phyloP scores from a whole-genome alignment of 2,113 vertebrate genomes.

The Eulemur macaco region DNA sequence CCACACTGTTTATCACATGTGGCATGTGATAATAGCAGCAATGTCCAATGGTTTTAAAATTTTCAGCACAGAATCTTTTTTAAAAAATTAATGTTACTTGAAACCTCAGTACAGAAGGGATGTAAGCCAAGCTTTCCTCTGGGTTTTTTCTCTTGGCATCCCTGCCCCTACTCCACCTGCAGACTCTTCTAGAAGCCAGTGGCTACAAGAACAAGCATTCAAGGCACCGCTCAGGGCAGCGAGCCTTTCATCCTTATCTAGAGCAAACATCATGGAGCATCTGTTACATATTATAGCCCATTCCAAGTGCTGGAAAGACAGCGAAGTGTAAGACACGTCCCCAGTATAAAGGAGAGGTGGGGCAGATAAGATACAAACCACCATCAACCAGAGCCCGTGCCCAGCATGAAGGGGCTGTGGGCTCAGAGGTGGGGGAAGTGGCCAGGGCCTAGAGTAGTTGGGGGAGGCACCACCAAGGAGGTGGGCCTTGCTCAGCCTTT shows the following conservation, averaged over 20 bases:
- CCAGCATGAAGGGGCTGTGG: not conserved
- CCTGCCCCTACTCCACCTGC: accelerated
- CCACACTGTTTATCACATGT: not conserved
- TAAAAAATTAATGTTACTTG: not conserved
- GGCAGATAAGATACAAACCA: not conserved
- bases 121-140: not conserved
- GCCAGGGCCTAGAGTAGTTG: not conserved
- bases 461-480: not conserved
- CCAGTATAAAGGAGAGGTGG: not conserved
- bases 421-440: not conserved
- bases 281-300: not conserved
- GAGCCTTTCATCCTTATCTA: slow-evolving; percentile 17
- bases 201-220: not conserved
- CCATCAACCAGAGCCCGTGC: not conserved
- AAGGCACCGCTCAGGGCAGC: not conserved
- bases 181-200: not conserved
- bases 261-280: not conserved
- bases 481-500: not conserved
- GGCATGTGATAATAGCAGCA: not conserved
- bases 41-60: not conserved
- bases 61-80: not conserved
- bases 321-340: not conserved
- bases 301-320: not conserved
- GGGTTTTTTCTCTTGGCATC: not conserved
- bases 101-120: not conserved